Evolutionary conservation across 35 echinoderm and acorn worm species (phyloP).

Genomic region (Anneissia japonica): DNA sequence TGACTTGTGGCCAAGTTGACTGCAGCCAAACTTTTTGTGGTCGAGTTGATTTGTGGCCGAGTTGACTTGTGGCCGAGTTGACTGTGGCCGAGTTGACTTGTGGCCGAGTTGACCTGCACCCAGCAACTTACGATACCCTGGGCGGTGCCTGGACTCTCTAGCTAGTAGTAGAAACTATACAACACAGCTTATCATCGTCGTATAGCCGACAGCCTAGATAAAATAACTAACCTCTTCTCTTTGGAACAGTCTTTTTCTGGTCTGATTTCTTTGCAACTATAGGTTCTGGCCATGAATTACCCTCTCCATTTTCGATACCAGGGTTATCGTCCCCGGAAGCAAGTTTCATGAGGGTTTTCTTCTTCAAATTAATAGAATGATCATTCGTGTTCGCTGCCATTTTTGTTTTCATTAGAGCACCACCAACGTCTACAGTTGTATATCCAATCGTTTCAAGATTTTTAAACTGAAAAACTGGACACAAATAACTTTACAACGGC

Average conservation of each 20-base stretch:
- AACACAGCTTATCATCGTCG: too few species aligned
- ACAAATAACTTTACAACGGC: not conserved
- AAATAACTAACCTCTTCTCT: not conserved
- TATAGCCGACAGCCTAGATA: too few species aligned
- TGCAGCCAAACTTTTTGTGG: too few species aligned
- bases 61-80: too few species aligned
- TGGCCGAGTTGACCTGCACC: too few species aligned
- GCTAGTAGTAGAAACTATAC: too few species aligned
- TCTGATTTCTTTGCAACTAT: not conserved
- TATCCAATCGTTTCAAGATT: not conserved
- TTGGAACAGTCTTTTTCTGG: not conserved
- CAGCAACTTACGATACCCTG: too few species aligned
- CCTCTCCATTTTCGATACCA: not conserved
- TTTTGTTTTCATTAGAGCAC: not conserved
- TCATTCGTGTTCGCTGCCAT: not conserved
- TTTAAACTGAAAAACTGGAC: not conserved
- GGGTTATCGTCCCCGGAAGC: not conserved
- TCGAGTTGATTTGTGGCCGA: too few species aligned
- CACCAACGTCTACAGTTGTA: not conserved
- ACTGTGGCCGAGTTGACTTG: too few species aligned
- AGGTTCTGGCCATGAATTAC: not conserved
- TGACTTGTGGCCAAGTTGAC: too few species aligned
- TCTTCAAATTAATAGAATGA: not conserved
- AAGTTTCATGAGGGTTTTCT: not conserved
- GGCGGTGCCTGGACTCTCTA: too few species aligned